Evolutionary conservation across 2,797 vertebrate species (phyloP).

Genomic region (Xenops minutus): DNA sequence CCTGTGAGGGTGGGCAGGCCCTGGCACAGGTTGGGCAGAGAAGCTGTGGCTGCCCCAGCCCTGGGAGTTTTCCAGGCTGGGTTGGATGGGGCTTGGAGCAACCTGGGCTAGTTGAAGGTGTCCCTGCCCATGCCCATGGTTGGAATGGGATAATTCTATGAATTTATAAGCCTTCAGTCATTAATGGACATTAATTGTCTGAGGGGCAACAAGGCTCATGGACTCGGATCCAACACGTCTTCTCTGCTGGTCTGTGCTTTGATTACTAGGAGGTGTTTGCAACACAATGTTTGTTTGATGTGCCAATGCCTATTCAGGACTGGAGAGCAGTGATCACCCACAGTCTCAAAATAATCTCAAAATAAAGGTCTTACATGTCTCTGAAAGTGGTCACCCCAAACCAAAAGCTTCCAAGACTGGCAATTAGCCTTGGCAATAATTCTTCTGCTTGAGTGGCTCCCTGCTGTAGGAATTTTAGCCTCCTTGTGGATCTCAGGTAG

Average conservation of each 20-base stretch:
- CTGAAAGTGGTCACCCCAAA: background rate
- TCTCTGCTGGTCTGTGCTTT: background rate
- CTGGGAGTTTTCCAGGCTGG: background rate
- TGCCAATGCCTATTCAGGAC: background rate
- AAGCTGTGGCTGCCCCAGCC: background rate
- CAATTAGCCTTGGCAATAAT: background rate
- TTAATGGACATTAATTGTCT: background rate
- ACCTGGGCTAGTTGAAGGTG: background rate
- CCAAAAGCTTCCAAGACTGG: background rate
- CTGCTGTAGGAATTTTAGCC: background rate
- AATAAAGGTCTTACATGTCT: background rate
- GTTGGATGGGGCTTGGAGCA: background rate
- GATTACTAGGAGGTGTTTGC: background rate
- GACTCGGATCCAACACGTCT: background rate
- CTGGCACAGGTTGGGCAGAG: background rate
- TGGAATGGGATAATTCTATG: background rate
- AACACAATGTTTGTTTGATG: background rate
- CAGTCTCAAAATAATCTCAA: background rate
- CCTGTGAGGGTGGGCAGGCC: accelerated
- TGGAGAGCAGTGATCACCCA: background rate
- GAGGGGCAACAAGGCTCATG: background rate
- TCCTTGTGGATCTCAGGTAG: background rate
- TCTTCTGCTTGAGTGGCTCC: background rate
- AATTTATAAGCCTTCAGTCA: background rate
- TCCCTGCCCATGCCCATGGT: too few relatives aligned